A percentile compares a stretch with the other conserved stretches of the same genome.
These are phyloP conservation scores for Pontoporia blainvillei DNA, from an alignment of 2,113 vertebrate genomes.

Conservation along the genomic window DNA sequence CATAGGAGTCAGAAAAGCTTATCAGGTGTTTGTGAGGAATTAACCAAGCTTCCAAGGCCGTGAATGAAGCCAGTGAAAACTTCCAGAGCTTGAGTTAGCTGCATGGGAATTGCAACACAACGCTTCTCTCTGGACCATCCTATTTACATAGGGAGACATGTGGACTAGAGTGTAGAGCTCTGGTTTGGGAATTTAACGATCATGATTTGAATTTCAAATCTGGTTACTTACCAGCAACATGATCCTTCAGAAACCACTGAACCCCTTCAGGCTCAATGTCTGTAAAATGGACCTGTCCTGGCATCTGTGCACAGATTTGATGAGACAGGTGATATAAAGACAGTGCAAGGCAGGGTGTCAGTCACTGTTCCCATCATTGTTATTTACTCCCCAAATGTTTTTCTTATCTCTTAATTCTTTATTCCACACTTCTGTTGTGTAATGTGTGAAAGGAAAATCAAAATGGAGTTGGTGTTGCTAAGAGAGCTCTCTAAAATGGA, in stretches of 20 bases:
- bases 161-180: neutral
- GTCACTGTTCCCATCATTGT: neutral
- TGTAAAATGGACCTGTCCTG: neutral
- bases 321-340: neutral
- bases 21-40: neutral
- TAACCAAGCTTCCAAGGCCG: neutral
- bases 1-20: neutral
- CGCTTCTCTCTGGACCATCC: neutral
- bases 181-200: neutral
- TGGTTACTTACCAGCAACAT: neutral
- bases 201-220: neutral
- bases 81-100: neutral
- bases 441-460: neutral
- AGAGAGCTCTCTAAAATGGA: neutral
- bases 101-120: neutral
- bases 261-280: neutral
- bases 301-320: fast-evolving
- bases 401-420: neutral
- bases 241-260: neutral
- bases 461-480: neutral
- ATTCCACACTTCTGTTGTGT: neutral
- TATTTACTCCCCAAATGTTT: neutral
- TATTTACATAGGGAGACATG: neutral
- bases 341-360: neutral
- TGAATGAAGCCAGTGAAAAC: neutral